A percentile compares a stretch with the other conserved stretches of the same genome.
These are phyloP conservation scores for Gulo gulo DNA, from an alignment of 2,113 vertebrate genomes.

Conservation along the genomic window DNA sequence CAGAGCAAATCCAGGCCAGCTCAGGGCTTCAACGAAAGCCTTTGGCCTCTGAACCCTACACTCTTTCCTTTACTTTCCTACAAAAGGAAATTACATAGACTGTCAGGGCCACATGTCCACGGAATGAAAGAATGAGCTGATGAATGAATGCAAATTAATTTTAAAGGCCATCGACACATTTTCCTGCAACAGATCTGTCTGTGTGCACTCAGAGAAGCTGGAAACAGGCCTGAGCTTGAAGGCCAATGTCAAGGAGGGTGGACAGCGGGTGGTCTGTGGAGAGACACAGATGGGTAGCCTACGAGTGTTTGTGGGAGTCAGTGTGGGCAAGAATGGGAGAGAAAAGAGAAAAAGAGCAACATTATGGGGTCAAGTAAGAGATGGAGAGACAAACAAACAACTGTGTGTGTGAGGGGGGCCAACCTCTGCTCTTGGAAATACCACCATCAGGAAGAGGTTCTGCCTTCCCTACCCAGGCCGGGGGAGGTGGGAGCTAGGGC, in stretches of 20 bases:
- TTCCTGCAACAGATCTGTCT: neutral
- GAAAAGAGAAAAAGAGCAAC: neutral
- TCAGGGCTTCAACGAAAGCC: neutral
- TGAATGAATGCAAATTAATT: neutral
- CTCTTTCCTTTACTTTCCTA: neutral
- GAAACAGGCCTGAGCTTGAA: neutral
- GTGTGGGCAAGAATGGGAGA: neutral
- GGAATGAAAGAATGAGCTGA: neutral
- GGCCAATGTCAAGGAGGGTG: neutral
- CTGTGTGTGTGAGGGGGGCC: fast-evolving
- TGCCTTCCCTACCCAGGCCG: neutral
- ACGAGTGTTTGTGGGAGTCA: neutral
- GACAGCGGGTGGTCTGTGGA: neutral
- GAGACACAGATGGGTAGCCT: neutral
- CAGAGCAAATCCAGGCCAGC: neutral
- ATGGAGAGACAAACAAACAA: neutral
- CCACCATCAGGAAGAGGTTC: neutral
- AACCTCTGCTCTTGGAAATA: neutral
- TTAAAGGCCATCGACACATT: fast-evolving
- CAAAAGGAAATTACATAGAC: neutral
- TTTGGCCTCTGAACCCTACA: neutral
- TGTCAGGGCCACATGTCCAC: neutral
- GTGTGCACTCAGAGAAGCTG: neutral
- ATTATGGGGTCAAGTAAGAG: neutral
- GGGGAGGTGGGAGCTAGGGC: neutral